These are phyloP conservation scores for Heloderma charlesbogerti DNA, from an alignment of 2,113 vertebrate species.

Conservation along the genomic window DNA sequence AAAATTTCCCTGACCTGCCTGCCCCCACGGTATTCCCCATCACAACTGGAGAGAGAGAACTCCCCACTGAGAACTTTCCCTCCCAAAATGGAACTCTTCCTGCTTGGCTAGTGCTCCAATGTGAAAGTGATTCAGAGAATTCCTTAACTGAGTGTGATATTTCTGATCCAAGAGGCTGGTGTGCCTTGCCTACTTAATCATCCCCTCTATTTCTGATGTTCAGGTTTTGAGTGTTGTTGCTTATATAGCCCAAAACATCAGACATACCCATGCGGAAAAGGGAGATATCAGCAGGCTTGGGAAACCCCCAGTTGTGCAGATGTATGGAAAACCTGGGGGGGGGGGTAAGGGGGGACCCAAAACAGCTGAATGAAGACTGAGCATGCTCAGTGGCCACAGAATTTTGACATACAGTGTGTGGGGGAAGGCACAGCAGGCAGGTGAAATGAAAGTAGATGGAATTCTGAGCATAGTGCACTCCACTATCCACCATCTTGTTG, in stretches of 20 bases:
- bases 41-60: not conserved
- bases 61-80: not conserved
- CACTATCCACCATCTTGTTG: not conserved
- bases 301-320: not conserved
- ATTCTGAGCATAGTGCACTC: not conserved
- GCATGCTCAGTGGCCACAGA: not conserved
- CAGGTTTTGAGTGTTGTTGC: not conserved
- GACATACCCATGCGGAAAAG: not conserved
- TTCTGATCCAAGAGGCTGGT: not conserved
- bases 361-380: not conserved
- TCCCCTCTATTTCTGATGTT: not conserved
- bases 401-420: not conserved
- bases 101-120: not conserved
- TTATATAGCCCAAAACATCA: not conserved
- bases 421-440: not conserved
- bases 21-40: not conserved
- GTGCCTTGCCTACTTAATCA: not conserved
- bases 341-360: not conserved
- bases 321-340: not conserved
- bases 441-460: not conserved
- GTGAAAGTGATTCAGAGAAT: not conserved
- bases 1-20: not conserved
- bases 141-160: not conserved
- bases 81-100: not conserved
- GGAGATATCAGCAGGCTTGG: not conserved